These are phyloP conservation scores for Antennarius maculatus DNA, from an alignment of 2,797 vertebrate species.

Conservation along the genomic window DNA sequence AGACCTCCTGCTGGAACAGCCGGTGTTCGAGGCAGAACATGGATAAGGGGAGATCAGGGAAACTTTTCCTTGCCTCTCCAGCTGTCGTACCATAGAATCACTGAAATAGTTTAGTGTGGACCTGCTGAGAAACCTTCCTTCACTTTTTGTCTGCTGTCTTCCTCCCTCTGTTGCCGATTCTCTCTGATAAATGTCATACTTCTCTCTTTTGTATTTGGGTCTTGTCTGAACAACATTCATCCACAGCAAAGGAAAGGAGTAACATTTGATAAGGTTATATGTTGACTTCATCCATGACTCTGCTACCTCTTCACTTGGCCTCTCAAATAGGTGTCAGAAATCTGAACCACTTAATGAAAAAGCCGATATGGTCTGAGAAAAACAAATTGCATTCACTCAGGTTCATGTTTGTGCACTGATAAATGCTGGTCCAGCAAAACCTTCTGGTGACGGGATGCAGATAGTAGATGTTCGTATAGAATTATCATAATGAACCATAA, in stretches of 20 bases:
- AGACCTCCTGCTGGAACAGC: constrained; percentile 49
- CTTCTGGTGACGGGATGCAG: background rate
- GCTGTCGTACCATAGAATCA: constrained; percentile 45
- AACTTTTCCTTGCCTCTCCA: constrained; percentile 36
- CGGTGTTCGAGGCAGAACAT: constrained; percentile 50
- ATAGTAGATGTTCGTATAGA: background rate
- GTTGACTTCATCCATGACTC: constrained; percentile 24
- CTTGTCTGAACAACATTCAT: constrained; percentile 30
- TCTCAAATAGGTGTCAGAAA: constrained; percentile 14
- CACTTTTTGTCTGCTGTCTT: constrained; percentile 7
- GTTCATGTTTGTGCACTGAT: constrained; percentile 1
- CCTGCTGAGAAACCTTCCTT: constrained; percentile 45
- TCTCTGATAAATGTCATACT: constrained; percentile 19
- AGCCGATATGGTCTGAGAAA: constrained; percentile 4
- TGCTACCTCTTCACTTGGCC: constrained; percentile 43
- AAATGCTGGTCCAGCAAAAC: background rate
- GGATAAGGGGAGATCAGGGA: constrained; percentile 32
- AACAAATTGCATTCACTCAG: constrained; percentile 18
- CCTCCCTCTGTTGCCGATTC: constrained; percentile 10
- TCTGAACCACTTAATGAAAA: constrained; percentile 32
- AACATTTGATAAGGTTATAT: constrained; percentile 43
- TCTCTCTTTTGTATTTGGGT: constrained; percentile 29
- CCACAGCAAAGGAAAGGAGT: constrained; percentile 22
- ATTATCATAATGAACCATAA: background rate
- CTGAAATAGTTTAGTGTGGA: constrained; percentile 46